phyloP scores from a whole-genome alignment of 2,888 invertebrate genomes.

The Falcaria lacertinaria region DNA sequence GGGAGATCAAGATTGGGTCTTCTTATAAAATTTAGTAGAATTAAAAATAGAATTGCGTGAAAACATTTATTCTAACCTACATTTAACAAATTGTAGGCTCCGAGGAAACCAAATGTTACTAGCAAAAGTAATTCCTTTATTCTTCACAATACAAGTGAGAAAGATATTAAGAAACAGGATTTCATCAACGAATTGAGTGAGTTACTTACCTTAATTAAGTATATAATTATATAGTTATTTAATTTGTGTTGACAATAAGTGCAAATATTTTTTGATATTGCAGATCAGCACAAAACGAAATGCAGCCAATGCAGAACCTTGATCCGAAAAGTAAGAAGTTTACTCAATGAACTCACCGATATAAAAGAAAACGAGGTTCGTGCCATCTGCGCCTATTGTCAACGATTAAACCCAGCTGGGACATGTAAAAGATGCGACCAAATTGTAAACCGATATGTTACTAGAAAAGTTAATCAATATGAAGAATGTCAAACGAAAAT shows the following conservation, averaged over 20 bases:
- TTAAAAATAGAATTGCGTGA: too few relatives aligned
- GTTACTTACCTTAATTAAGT: slow-evolving; percentile 11
- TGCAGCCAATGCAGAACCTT: slow-evolving; percentile 36
- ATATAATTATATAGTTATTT: neutral
- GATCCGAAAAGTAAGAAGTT: slow-evolving; percentile 27
- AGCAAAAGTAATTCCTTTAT: slow-evolving; percentile 14
- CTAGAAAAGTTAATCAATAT: slow-evolving; percentile 14
- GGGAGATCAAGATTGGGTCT: too few relatives aligned
- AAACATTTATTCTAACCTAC: too few relatives aligned
- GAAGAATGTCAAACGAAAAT: slow-evolving; percentile 21
- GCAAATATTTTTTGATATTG: neutral
- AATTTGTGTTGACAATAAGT: neutral
- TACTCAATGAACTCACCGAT: slow-evolving; percentile 34
- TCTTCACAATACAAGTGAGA: slow-evolving; percentile 24
- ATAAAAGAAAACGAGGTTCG: slow-evolving; percentile 31
- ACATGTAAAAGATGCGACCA: slow-evolving; percentile 43
- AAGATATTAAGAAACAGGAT: slow-evolving; percentile 20
- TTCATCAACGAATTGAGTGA: slow-evolving; percentile 31
- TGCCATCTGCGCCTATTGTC: slow-evolving; percentile 40
- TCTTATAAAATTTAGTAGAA: too few relatives aligned
- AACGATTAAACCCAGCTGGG: slow-evolving; percentile 17
- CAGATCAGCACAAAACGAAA: slow-evolving; percentile 34
- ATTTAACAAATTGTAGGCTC: slow-evolving; percentile 1
- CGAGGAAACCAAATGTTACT: neutral
- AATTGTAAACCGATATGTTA: slow-evolving; percentile 28